Percentiles rank a stretch among this genome's conserved stretches.
These are phyloP conservation scores for Sebastes miniatus DNA, from an alignment of 2,797 vertebrate species.

Conservation along the genomic window DNA sequence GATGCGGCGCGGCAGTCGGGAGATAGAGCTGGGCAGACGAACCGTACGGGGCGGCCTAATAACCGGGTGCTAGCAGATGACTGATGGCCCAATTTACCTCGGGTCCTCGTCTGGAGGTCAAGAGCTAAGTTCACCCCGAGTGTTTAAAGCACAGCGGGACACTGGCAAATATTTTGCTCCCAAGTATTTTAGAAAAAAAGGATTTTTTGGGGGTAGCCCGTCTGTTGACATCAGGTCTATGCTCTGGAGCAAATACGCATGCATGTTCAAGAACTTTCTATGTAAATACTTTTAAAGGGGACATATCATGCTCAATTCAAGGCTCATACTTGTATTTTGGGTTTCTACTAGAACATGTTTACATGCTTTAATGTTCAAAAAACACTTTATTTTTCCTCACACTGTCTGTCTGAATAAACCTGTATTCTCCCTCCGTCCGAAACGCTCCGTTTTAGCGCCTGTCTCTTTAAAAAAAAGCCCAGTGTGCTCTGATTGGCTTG, in stretches of 20 bases:
- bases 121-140: slow-evolving; percentile 45
- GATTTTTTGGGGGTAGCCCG: neutral
- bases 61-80: slow-evolving; percentile 66
- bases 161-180: slow-evolving; percentile 35
- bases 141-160: slow-evolving; percentile 15
- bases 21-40: slow-evolving; percentile 63
- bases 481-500: too few relatives aligned
- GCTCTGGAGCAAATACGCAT: neutral
- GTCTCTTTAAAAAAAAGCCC: too few relatives aligned
- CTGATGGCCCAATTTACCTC: slow-evolving; percentile 67
- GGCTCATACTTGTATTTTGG: too few relatives aligned
- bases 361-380: too few relatives aligned
- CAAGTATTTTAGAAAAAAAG: neutral
- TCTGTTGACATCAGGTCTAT: neutral
- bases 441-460: too few relatives aligned
- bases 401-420: too few relatives aligned
- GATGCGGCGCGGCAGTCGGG: slow-evolving; percentile 43
- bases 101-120: slow-evolving; percentile 53
- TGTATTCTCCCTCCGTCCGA: too few relatives aligned
- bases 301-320: too few relatives aligned
- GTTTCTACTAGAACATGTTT: too few relatives aligned
- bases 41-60: slow-evolving; percentile 48
- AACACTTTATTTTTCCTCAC: accelerated
- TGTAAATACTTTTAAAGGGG: too few relatives aligned
- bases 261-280: neutral